Base-by-base conservation (phyloP, 2,797 vertebrate genomes). In the Lateolabrax maculatus region DNA sequence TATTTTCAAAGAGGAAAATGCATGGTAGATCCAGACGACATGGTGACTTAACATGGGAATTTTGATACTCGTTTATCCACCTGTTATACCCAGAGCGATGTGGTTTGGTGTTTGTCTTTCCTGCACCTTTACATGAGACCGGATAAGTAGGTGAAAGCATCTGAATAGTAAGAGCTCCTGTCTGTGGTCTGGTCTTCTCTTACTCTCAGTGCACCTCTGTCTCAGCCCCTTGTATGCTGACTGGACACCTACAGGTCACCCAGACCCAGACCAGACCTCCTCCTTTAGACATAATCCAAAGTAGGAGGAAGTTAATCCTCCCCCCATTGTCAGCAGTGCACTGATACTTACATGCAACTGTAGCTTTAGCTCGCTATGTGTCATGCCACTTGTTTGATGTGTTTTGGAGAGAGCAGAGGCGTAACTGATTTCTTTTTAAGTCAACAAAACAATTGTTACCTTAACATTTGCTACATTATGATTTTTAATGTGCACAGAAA, bases 201-300 rank as follows among this genome's bases (percentile, higher is more conserved):
- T 65, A 58, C 9, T 56, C 43, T 60, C 34, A 21, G 5, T 43
- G 23, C 21, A 27, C 48, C 37, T n/a, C 44, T 71, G 48, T 46
- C 64, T 90, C 62, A 82, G 75, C 56, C 31, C 31, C 55, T 13
- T 25, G 16, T 39, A 19, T 79, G 90, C 88, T 92, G 86, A 93
- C 74, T 81, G 60, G 58, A 62, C 75, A 75, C 71, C 23, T 66
- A 52, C 51, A 80, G 85, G 81, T 82, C 86, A 83, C 44, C 58
- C 57, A 83, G 76, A 91, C 19, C 53, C 79, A 80, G 83, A 87
- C 85, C 36, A 78, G 73, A 76, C 85, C 53, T 64, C 23, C 61
- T 43, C 83, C 56, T 83, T 75, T 23, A 86, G 70, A 85, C 61
- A 72, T 94, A 93, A 94, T 94, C 94, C 88, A 67, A 64, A 49